These are phyloP conservation scores for Garrulus glandarius DNA, from an alignment of 2,797 vertebrate species.

Conservation along the genomic window DNA sequence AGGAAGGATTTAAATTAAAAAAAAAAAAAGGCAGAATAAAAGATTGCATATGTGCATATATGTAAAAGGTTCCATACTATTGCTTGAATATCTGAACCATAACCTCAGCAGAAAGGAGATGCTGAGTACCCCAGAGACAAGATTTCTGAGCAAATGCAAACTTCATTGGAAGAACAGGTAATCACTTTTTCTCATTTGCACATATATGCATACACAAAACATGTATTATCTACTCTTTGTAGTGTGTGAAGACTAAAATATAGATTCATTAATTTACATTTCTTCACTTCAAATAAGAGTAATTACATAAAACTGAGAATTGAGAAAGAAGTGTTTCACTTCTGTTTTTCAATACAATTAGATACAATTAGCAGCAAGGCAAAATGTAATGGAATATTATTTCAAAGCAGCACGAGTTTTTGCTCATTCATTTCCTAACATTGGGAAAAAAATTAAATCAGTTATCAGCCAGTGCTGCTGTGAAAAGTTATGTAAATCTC, in stretches of 20 bases:
- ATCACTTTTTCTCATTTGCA: background rate
- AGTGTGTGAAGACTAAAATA: background rate
- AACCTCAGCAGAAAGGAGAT: background rate
- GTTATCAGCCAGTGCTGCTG: background rate
- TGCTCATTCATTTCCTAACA: background rate
- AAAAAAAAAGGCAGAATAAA: background rate
- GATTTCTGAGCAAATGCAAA: background rate
- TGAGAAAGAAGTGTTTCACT: background rate
- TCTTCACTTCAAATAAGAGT: background rate
- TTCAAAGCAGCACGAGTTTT: background rate
- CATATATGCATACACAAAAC: accelerated
- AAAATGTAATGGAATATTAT: background rate
- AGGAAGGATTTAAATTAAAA: background rate
- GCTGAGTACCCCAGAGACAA: background rate
- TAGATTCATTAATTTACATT: background rate
- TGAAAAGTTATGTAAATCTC: background rate
- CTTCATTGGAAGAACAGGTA: background rate
- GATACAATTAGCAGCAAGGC: background rate
- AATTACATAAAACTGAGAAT: background rate
- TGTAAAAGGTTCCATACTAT: background rate
- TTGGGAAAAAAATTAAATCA: background rate
- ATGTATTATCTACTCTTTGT: background rate
- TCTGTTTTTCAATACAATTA: background rate
- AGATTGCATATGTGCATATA: background rate
- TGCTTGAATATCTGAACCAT: background rate